phyloP scores from a whole-genome alignment of 2,888 invertebrate species.

The Baronia brevicornis region DNA sequence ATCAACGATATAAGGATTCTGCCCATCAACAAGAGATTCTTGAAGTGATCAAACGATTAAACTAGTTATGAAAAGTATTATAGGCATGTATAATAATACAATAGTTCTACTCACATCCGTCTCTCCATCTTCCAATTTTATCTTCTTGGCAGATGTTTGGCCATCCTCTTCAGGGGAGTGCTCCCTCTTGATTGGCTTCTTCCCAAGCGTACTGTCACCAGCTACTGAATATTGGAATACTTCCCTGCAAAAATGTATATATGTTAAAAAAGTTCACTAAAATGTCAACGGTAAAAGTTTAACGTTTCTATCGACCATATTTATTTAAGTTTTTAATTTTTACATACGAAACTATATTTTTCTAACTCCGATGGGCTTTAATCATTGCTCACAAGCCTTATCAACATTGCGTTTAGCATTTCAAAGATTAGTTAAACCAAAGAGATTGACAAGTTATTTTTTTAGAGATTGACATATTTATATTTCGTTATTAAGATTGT shows the following conservation, averaged over 20 bases:
- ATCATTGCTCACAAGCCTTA: too few species aligned
- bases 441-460: too few species aligned
- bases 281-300: too few species aligned
- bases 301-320: background rate
- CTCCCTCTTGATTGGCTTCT: conserved; percentile 73
- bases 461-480: too few species aligned
- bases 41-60: too few species aligned
- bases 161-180: conserved; percentile 64
- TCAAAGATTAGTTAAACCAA: too few species aligned
- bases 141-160: conserved; percentile 57
- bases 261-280: conserved; percentile 1
- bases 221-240: conserved; percentile 86
- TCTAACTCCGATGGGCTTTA: too few species aligned
- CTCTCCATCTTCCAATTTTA: conserved; percentile 68
- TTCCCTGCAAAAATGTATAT: conserved; percentile 73
- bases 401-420: too few species aligned
- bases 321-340: background rate
- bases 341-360: background rate
- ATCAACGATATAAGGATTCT: too few species aligned
- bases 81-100: conserved; percentile 6
- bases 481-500: background rate
- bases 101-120: conserved; percentile 33
- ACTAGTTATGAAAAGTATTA: background rate
- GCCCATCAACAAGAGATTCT: too few species aligned
- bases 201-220: conserved; percentile 87